phyloP scores from a whole-genome alignment of 2,888 invertebrate species.

The Caenorhabditis japonica region DNA sequence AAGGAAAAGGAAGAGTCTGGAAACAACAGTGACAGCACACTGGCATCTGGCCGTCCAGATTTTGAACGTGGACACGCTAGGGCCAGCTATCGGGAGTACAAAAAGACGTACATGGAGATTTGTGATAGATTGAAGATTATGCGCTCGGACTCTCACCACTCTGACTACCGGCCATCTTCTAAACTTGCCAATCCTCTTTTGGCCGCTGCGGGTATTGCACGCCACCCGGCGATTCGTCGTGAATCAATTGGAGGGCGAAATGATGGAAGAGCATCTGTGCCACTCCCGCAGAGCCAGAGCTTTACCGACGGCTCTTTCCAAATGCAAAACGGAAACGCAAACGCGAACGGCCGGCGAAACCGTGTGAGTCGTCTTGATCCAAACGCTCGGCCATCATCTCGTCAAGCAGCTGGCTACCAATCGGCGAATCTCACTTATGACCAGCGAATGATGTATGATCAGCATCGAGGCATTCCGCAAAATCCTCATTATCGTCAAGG shows the following conservation, averaged over 20 bases:
- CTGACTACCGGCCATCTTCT: conserved; percentile 48
- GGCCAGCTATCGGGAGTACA: conserved; percentile 50
- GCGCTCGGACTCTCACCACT: conserved; percentile 15
- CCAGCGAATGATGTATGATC: conserved; percentile 14
- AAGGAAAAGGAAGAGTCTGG: conserved; percentile 28
- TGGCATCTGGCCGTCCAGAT: conserved; percentile 30
- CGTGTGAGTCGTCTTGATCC: conserved; percentile 38
- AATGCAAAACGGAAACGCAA: conserved; percentile 21
- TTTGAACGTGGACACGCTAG: conserved; percentile 41
- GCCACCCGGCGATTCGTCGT: conserved; percentile 32
- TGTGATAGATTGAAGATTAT: conserved; percentile 39
- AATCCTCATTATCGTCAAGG: conserved; percentile 24
- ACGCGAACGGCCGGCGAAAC: conserved; percentile 13
- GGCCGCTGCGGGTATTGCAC: conserved; percentile 45
- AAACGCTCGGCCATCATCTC: conserved; percentile 24
- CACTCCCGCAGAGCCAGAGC: conserved; percentile 41
- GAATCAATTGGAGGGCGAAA: conserved; percentile 29
- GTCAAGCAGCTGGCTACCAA: conserved; percentile 24
- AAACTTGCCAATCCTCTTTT: conserved; percentile 45
- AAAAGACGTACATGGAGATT: conserved; percentile 42
- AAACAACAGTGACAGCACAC: conserved; percentile 46
- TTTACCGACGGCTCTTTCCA: conserved; percentile 25
- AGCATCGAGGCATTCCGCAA: conserved; percentile 13
- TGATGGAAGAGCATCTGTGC: conserved; percentile 48
- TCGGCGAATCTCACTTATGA: conserved; percentile 9